These are phyloP conservation scores for Ganaspis sp. DNA, from an alignment of 1,140 invertebrate genomes.

Conservation along the genomic window DNA sequence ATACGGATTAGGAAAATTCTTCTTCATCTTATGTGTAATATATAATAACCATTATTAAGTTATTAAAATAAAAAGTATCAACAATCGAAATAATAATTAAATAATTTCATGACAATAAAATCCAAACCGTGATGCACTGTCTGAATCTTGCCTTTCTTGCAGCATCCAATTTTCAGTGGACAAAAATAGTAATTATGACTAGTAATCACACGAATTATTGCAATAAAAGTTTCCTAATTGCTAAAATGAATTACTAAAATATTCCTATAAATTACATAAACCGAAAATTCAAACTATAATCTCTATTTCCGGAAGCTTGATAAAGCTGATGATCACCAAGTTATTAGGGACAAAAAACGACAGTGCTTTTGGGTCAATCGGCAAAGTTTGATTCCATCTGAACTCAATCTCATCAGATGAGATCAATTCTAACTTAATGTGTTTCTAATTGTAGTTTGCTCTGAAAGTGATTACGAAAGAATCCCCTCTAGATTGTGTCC, in stretches of 20 bases:
- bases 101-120: neutral
- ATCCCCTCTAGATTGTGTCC: neutral
- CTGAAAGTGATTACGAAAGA: slow-evolving; percentile 49
- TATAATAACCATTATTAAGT: too few species aligned
- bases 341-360: neutral
- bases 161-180: slow-evolving; percentile 31
- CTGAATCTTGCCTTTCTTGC: slow-evolving; percentile 39
- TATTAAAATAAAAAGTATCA: too few species aligned
- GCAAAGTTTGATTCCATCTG: slow-evolving; percentile 1
- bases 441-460: slow-evolving; percentile 43
- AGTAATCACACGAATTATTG: neutral
- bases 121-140: neutral
- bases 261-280: slow-evolving; percentile 6
- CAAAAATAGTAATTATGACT: neutral
- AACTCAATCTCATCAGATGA: slow-evolving; percentile 14
- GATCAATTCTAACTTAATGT: slow-evolving; percentile 37
- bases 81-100: neutral
- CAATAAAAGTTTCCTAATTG: neutral
- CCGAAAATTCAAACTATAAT: neutral
- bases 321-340: neutral
- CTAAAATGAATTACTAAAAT: neutral
- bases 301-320: neutral
- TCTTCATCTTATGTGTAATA: neutral
- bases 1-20: slow-evolving; percentile 34
- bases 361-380: slow-evolving; percentile 3